Evolutionary conservation across 2,113 vertebrate genomes (phyloP).

Genomic region (Microcebus tavaratra): DNA sequence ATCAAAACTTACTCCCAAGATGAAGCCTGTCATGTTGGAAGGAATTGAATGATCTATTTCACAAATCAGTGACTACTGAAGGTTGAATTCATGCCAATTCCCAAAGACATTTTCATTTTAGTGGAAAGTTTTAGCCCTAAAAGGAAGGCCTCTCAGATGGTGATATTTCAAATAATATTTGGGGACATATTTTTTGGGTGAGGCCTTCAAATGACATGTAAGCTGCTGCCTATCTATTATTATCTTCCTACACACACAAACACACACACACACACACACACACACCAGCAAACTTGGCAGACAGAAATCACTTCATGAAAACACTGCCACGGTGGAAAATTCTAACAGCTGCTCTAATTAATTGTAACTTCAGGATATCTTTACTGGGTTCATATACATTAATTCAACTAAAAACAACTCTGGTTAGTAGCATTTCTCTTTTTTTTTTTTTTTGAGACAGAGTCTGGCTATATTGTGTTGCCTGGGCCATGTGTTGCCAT

Average conservation of each 20-base stretch:
- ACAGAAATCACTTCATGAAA: neutral
- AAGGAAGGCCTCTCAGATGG: neutral
- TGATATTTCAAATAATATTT: neutral
- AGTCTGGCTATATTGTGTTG: too few relatives aligned
- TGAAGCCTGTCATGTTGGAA: neutral
- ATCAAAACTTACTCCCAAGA: neutral
- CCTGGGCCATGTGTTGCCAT: too few relatives aligned
- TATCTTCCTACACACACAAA: neutral
- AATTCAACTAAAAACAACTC: neutral
- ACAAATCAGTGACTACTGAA: conserved; percentile 1
- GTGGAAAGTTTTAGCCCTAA: neutral
- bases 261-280: too few relatives aligned
- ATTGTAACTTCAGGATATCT: neutral
- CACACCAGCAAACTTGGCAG: neutral
- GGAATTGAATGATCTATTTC: neutral
- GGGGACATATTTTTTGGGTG: neutral
- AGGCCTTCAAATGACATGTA: neutral
- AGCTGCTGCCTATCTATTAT: neutral
- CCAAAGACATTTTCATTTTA: conserved; percentile 26
- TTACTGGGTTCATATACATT: neutral
- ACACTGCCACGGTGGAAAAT: neutral
- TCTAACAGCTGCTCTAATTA: neutral
- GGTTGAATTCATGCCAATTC: neutral
- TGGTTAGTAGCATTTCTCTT: neutral
- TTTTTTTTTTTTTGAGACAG: too few relatives aligned